Percentiles rank a stretch among this genome's conserved stretches.
Evolutionary conservation across 2,797 vertebrate genomes (phyloP).

Genomic region (Pterois miles): DNA sequence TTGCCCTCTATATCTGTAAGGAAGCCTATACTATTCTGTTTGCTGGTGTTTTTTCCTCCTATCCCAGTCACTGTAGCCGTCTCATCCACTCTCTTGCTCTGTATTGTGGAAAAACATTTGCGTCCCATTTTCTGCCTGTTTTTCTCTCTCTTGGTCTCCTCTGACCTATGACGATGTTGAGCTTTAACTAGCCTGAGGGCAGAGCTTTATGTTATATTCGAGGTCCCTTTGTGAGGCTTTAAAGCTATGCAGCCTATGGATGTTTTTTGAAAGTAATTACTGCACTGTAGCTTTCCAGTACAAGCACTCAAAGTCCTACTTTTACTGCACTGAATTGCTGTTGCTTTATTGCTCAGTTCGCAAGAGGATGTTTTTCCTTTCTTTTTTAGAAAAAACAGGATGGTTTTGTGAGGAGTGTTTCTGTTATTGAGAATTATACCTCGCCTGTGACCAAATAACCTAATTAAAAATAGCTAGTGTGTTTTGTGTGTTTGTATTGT

Average conservation of each 20-base stretch:
- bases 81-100: not conserved
- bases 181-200: slow-evolving; percentile 34
- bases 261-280: slow-evolving; percentile 28
- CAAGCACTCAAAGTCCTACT: not conserved
- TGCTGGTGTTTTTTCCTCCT: not conserved
- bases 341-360: not conserved
- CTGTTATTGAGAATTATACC: not conserved
- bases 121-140: slow-evolving; percentile 22
- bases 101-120: not conserved
- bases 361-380: not conserved
- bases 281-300: slow-evolving; percentile 30
- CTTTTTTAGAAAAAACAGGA: not conserved
- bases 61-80: not conserved
- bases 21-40: not conserved
- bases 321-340: not conserved
- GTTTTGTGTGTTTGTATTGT: too few species aligned
- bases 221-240: slow-evolving; percentile 6
- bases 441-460: not conserved
- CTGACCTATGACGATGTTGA: slow-evolving; percentile 43
- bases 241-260: slow-evolving; percentile 23
- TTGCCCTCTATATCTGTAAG: not conserved
- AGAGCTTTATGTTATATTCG: slow-evolving; percentile 21
- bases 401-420: not conserved
- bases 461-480: not conserved
- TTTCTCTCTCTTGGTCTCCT: not conserved